Conservation (phyloP, 1,140 invertebrate species). For the Arctopsyche grandis region DNA sequence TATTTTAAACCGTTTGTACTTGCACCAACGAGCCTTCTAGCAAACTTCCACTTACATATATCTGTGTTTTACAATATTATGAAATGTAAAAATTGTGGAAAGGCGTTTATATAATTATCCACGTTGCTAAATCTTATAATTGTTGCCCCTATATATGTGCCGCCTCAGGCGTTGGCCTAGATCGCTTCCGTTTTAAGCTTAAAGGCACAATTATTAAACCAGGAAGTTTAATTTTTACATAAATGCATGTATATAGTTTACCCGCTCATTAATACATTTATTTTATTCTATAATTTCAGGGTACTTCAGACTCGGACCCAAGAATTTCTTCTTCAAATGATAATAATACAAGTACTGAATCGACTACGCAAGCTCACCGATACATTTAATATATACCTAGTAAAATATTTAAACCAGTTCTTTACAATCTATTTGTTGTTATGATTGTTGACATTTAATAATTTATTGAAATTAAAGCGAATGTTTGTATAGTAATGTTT, state of each 20-base stretch:
- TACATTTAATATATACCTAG: not conserved
- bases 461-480: too few relatives aligned
- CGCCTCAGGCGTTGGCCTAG: constrained; percentile 12
- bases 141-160: constrained; percentile 8
- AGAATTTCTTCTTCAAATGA: constrained; percentile 45
- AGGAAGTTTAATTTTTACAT: not conserved
- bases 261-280: not conserved
- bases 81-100: too few relatives aligned
- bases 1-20: too few relatives aligned
- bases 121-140: constrained; percentile 20
- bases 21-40: too few relatives aligned
- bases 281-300: constrained; percentile 41
- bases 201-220: constrained; percentile 7
- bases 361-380: not conserved
- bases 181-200: not conserved
- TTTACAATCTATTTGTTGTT: not conserved
- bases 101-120: not conserved
- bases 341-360: not conserved
- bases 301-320: constrained; percentile 46
- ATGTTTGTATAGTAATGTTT: not conserved
- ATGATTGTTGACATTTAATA: not conserved
- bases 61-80: too few relatives aligned
- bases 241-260: not conserved
- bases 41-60: too few relatives aligned
- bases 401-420: not conserved